Evolutionary conservation across 2,888 invertebrate species (phyloP).

Genomic region (Ormyrus nitidulus): DNA sequence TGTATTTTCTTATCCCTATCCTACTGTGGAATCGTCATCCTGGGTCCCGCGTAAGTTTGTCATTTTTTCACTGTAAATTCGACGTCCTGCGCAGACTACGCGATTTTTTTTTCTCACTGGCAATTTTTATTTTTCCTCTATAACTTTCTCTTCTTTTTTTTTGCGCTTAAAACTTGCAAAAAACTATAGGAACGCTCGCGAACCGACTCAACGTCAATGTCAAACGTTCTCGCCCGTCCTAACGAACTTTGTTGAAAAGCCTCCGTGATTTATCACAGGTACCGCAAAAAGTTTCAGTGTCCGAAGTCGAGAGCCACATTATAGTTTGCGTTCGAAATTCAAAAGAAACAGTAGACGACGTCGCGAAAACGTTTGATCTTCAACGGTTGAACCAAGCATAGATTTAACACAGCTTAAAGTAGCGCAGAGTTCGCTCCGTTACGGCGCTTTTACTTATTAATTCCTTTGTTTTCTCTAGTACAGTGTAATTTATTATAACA

Average conservation of each 20-base stretch:
- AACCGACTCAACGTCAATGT: conserved; percentile 41
- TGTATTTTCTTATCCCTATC: conserved; percentile 40
- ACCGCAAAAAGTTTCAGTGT: conserved; percentile 6
- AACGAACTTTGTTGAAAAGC: conserved; percentile 2
- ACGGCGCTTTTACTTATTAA: conserved; percentile 28
- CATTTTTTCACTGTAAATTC: conserved; percentile 48
- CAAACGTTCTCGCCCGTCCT: conserved; percentile 39
- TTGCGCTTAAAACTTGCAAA: conserved; percentile 40
- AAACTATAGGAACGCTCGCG: conserved; percentile 45
- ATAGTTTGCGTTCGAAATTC: too few relatives aligned
- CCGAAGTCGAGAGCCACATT: too few relatives aligned
- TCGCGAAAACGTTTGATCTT: conserved; percentile 34
- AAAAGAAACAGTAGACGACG: neutral
- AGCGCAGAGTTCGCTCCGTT: neutral
- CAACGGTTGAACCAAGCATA: conserved; percentile 36
- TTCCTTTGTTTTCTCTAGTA: conserved; percentile 25
- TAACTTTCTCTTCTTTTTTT: conserved; percentile 15
- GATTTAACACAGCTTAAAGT: conserved; percentile 31
- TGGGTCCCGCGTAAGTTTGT: conserved; percentile 67
- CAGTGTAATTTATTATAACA: conserved; percentile 10
- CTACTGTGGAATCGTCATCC: conserved; percentile 62
- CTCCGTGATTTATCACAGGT: conserved; percentile 40
- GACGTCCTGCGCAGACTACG: conserved; percentile 62
- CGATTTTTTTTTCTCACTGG: conserved; percentile 56
- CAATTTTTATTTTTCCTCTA: conserved; percentile 34